Evolutionary conservation across 2,888 invertebrate genomes (phyloP).

Genomic region (Trilocha varians): DNA sequence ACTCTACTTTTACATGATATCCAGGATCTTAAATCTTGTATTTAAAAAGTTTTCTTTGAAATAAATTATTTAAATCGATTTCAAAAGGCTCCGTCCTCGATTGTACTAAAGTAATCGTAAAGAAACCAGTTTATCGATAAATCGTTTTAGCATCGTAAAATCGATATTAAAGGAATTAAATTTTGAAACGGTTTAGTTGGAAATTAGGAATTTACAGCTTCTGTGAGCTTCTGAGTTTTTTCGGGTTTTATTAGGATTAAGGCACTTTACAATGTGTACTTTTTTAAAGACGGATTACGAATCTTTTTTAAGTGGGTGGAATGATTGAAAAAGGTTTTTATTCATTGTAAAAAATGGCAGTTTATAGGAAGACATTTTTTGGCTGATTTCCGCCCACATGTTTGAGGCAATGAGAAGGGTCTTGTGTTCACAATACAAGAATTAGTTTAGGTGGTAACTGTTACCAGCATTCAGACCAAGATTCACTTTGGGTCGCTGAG

Average conservation of each 20-base stretch:
- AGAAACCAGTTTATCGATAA: constrained; percentile 32
- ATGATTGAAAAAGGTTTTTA: not conserved
- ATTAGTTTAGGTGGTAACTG: no score
- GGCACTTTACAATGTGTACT: not conserved
- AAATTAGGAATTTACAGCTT: not conserved
- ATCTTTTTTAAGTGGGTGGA: not conserved
- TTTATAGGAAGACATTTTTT: no score
- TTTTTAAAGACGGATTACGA: not conserved
- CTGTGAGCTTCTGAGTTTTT: not conserved
- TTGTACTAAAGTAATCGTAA: constrained; percentile 18
- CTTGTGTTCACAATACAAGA: no score
- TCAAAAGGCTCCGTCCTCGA: constrained; percentile 10
- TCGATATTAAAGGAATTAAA: constrained; percentile 25
- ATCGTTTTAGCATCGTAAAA: constrained; percentile 29
- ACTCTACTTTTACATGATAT: no score
- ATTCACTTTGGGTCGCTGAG: no score
- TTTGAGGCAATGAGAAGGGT: no score
- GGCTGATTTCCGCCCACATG: no score
- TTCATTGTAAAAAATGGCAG: no score
- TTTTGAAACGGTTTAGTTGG: constrained; percentile 7
- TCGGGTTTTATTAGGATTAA: not conserved
- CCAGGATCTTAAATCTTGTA: no score
- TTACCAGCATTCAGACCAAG: no score
- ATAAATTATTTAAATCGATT: constrained; percentile 11
- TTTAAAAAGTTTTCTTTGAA: not conserved